A percentile compares a stretch with the other conserved stretches of the same genome.
phyloP scores from a whole-genome alignment of 2,888 invertebrate genomes.

The Ormyrus rosae region DNA sequence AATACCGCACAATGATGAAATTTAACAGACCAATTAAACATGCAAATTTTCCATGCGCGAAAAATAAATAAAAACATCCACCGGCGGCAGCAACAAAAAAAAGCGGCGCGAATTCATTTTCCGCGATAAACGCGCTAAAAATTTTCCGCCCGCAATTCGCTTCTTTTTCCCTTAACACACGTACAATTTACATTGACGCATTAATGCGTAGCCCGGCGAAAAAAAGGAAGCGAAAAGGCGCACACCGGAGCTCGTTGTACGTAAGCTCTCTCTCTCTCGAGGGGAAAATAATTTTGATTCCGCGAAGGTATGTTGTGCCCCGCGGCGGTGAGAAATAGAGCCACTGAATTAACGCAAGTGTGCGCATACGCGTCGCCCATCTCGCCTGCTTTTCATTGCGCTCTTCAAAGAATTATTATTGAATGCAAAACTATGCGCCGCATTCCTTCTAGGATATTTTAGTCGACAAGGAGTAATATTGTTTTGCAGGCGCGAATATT shows the following conservation, averaged over 20 bases:
- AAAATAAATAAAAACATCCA: too few relatives aligned
- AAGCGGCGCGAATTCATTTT: too few relatives aligned
- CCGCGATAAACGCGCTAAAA: neutral
- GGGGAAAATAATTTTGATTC: constrained; percentile 26
- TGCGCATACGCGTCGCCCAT: neutral
- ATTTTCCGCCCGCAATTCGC: neutral
- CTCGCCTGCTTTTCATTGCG: constrained; percentile 12
- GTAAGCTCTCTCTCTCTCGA: neutral
- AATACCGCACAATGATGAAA: too few relatives aligned
- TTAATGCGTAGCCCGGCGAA: constrained; percentile 6
- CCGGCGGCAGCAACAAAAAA: too few relatives aligned
- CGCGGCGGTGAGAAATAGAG: constrained; percentile 4
- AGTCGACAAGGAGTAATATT: constrained; percentile 1
- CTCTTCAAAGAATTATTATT: constrained; percentile 24
- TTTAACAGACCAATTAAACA: too few relatives aligned
- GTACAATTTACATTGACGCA: constrained; percentile 16
- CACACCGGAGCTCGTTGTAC: constrained; percentile 6
- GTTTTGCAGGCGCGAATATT: constrained; percentile 17
- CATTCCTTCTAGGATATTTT: constrained; percentile 15
- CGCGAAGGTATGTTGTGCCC: neutral
- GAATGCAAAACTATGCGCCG: constrained; percentile 21
- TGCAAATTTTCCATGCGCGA: too few relatives aligned
- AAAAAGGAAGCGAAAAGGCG: neutral
- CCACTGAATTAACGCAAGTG: constrained; percentile 16
- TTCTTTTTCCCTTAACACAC: neutral